Evolutionary conservation across 2,888 invertebrate genomes (phyloP).

Genomic region (Archaeoteleia sp.): DNA sequence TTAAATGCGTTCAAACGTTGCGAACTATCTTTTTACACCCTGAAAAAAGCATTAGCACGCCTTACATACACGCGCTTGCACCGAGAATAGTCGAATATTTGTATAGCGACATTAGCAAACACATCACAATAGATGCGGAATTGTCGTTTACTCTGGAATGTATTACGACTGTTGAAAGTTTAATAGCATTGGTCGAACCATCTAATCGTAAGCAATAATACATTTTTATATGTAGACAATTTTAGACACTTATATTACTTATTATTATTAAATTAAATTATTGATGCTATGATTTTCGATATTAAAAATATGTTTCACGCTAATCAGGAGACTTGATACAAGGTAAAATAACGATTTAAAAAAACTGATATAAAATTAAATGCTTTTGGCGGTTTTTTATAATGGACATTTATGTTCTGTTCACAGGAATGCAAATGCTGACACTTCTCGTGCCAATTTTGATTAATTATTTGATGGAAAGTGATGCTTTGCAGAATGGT

Average conservation of each 20-base stretch:
- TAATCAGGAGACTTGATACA: conserved; percentile 77
- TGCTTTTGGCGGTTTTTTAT: no score
- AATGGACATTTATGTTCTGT: conserved; percentile 42
- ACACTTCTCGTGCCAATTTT: conserved; percentile 93
- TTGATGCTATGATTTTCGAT: not conserved
- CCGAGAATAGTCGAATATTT: conserved; percentile 86
- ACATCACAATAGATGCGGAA: conserved; percentile 81
- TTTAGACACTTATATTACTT: conserved; percentile 40
- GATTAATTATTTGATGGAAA: conserved; percentile 88
- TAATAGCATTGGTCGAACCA: conserved; percentile 84
- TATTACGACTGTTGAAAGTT: conserved; percentile 83
- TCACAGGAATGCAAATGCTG: conserved; percentile 90
- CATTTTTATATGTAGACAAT: no score
- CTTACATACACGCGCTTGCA: conserved; percentile 88
- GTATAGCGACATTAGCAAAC: conserved; percentile 80
- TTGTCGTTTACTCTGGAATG: conserved; percentile 84
- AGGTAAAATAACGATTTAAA: conserved; percentile 77
- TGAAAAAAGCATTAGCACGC: conserved; percentile 82
- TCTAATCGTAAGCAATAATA: conserved; percentile 81
- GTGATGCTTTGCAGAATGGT: conserved; percentile 78
- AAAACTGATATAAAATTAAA: no score
- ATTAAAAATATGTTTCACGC: conserved; percentile 66
- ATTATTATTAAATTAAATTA: conserved; percentile 39
- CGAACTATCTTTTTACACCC: conserved; percentile 85
- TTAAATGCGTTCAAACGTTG: conserved; percentile 87